Evolutionary conservation across 2,113 vertebrate species (phyloP), one percentile per base, ranked within the genome.

Genomic region (Cynoglossus semilaevis): DNA sequence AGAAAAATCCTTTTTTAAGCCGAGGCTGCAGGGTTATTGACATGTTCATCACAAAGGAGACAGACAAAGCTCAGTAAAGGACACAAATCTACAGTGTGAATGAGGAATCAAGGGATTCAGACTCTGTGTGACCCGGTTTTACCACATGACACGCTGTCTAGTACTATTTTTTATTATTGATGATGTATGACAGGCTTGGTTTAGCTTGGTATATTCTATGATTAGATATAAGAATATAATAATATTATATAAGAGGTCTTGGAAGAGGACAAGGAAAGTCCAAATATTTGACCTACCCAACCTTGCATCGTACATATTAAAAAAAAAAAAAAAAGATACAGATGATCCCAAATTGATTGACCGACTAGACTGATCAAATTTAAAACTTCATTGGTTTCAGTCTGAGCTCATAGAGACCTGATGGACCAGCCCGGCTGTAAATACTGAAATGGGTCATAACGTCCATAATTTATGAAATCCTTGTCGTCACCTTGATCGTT

Each of bases 1-100:
- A 68, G 22, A 63, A 62, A 43, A 72, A 69, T 62, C 61, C 69
- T 73, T 52, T 67, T 29, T 70, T 64, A 69, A 45, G 54, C 65
- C 11, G 40, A 57, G 15, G 58, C 73, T 60, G 64, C 60, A 15
- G 1, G 53, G 42, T 16, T 65, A 81, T 80, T 80, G 74, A 70
- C 43, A 56, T 10, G 19, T 50, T 58, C 35, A 1, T 42, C 44
- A 34, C 66, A 43, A 50, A 72, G 38, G 36, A 8, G 38, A 11
- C 2, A 7, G 7, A 7, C 22, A 50, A 47, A 71, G 47, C 63
- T 73, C 46, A 47, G 60, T 53, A 37, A 74, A 52, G 41, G n/a
- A n/a, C 65, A 49, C 65, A 74, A 51, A 60, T 67, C 36, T 44
- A 58, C 49, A 70, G 54, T 72, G 77, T 80, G 51, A 48, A 65